These are phyloP conservation scores for Alitta virens DNA, from an alignment of 2,888 invertebrate genomes.

Conservation along the genomic window DNA sequence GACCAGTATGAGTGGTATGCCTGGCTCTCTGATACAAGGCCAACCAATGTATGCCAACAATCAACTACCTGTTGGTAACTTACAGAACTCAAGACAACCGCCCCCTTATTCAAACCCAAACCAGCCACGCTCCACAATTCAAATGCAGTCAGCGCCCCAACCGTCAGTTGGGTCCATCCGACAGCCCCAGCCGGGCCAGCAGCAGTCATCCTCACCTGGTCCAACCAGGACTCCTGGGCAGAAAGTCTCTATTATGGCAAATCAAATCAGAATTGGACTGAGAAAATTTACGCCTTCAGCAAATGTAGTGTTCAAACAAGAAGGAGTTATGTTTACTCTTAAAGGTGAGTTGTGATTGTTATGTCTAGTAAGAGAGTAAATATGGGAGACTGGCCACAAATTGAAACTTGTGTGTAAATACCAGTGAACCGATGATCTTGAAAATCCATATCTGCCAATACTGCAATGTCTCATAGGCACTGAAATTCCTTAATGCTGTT, in stretches of 20 bases:
- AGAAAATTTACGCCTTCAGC: constrained; percentile 28
- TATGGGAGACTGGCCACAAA: no score
- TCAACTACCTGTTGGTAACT: neutral
- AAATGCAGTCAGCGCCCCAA: neutral
- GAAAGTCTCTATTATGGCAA: constrained; percentile 13
- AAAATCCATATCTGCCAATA: no score
- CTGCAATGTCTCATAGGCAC: no score
- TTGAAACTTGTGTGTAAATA: no score
- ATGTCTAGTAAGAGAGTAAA: no score
- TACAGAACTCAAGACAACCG: neutral
- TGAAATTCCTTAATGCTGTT: no score
- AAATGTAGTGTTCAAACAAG: constrained; percentile 30
- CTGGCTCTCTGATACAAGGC: neutral
- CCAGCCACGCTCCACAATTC: neutral
- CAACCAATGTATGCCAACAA: neutral
- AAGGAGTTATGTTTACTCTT: constrained; percentile 31
- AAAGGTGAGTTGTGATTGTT: constrained; percentile 27
- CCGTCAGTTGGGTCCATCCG: neutral
- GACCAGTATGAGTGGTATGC: neutral
- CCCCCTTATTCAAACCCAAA: neutral
- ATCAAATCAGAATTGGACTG: constrained; percentile 31
- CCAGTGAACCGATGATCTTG: no score
- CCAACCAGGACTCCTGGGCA: neutral
- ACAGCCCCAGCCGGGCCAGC: neutral
- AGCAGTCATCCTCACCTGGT: neutral